phyloP scores from a whole-genome alignment of 2,113 vertebrate genomes.

The Daphoenositta chrysoptera region DNA sequence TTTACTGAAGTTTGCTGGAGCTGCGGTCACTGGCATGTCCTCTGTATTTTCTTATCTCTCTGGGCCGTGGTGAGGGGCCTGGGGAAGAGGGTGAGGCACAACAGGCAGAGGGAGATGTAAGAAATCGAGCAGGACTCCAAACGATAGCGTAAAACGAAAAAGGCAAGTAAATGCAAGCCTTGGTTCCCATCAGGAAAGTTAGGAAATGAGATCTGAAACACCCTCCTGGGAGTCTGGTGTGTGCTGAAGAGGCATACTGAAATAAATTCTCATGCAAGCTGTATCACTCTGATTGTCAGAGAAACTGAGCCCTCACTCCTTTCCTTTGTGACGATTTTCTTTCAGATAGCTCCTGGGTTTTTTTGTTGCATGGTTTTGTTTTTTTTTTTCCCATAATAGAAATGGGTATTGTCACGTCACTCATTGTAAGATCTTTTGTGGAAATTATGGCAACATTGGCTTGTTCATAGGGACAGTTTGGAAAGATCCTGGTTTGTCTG shows the following conservation, averaged over 20 bases:
- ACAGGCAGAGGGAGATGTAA: background rate
- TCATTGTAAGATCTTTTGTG: background rate
- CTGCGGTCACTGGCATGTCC: background rate
- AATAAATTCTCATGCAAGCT: conserved; percentile 48
- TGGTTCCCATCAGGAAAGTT: conserved; percentile 23
- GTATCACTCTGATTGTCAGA: background rate
- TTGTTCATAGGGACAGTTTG: background rate
- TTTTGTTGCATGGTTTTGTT: background rate
- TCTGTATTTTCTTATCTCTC: background rate
- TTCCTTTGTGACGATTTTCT: background rate
- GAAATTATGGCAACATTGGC: background rate
- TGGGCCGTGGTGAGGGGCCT: background rate
- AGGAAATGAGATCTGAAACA: conserved; percentile 31
- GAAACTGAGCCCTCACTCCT: background rate
- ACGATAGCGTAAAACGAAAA: background rate
- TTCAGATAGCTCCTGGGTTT: background rate
- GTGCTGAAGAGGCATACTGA: conserved; percentile 1
- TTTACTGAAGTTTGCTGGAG: background rate
- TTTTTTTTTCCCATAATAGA: background rate
- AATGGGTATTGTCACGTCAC: background rate
- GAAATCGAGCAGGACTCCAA: background rate
- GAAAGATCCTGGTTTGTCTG: background rate
- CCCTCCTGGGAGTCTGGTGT: background rate
- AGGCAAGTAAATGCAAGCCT: background rate
- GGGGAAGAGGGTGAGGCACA: background rate